Base-by-base conservation (phyloP, 2,888 invertebrate species). In the Drosophila mercatorum region DNA sequence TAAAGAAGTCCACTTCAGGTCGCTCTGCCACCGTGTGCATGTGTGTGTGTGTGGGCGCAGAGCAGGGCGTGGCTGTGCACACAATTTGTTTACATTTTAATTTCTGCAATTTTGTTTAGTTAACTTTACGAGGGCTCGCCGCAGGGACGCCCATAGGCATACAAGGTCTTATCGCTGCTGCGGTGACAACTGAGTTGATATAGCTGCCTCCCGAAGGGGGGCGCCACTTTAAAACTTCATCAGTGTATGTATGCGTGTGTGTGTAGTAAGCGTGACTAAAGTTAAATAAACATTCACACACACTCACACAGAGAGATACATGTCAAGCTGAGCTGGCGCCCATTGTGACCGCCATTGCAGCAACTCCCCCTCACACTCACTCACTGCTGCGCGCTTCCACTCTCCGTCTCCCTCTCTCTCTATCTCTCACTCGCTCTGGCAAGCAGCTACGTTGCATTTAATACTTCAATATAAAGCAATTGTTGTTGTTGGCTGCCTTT, bases 71-170 rank as follows among this genome's bases (percentile, higher is more conserved):
- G 77, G 64, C 65, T 69, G 59, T 56, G 67, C 72, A 81, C 88
- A 90, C 84, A 84, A 89, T 85, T 88, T 89, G 83, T 90, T 90
- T 86, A 85, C 91, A 89, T 82, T 89, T 90, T 74, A 90, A 87
- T 89, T 90, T 87, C 90, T 87, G 87, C 90, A 87, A 82, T 90
- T 87, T 85, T 87, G 90, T 87, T 90, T 88, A 76, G 80, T 87
- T 87, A 83, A 79, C 81, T 76, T 78, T 66, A 71, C 58, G 67
- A 31, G 62, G 59, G 53, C 58, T 57, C 86, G 85, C 57, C 73
- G 72, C 58, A 52, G 49, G 81, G 84, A 75, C 81, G 76, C 83
- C 83, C 72, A 61, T 51, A 80, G 81, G 67, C 81, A 77, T 36
- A 73, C 49, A 53, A 68, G 46, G 67, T 81, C 84, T 90, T 90